A percentile compares a stretch with the other conserved stretches of the same genome.
Evolutionary conservation across 2,797 vertebrate genomes (phyloP).

Genomic region (Ibycter americanus): DNA sequence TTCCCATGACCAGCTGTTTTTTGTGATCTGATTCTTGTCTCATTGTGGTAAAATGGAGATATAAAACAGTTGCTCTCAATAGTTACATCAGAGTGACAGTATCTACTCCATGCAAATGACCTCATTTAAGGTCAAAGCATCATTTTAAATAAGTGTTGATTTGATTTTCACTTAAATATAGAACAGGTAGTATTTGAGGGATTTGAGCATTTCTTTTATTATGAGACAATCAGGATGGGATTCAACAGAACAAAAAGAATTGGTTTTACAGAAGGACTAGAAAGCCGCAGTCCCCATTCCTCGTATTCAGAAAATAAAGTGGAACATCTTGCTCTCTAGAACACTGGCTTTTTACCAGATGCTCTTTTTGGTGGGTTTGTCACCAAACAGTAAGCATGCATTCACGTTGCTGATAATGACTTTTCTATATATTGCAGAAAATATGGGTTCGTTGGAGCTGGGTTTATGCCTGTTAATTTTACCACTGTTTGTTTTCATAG

Average conservation of each 20-base stretch:
- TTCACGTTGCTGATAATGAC: neutral
- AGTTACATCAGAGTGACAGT: neutral
- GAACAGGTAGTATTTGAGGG: neutral
- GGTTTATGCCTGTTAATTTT: neutral
- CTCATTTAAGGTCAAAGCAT: neutral
- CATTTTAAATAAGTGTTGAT: neutral
- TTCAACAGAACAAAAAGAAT: neutral
- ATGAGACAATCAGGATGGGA: neutral
- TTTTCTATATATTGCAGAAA: neutral
- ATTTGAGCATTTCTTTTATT: neutral
- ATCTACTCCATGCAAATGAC: neutral
- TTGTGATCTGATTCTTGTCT: neutral
- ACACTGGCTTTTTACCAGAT: neutral
- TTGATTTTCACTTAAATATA: neutral
- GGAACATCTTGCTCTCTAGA: neutral
- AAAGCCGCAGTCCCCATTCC: neutral
- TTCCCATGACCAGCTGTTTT: neutral
- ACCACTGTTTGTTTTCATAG: neutral
- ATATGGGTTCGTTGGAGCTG: neutral
- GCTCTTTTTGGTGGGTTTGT: neutral
- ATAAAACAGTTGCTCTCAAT: neutral
- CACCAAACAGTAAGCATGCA: neutral
- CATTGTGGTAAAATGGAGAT: neutral
- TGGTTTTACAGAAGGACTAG: neutral
- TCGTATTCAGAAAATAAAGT: neutral